These are phyloP conservation scores for Poeciliopsis turrubarensis DNA, from an alignment of 2,113 vertebrate species.

Conservation along the genomic window DNA sequence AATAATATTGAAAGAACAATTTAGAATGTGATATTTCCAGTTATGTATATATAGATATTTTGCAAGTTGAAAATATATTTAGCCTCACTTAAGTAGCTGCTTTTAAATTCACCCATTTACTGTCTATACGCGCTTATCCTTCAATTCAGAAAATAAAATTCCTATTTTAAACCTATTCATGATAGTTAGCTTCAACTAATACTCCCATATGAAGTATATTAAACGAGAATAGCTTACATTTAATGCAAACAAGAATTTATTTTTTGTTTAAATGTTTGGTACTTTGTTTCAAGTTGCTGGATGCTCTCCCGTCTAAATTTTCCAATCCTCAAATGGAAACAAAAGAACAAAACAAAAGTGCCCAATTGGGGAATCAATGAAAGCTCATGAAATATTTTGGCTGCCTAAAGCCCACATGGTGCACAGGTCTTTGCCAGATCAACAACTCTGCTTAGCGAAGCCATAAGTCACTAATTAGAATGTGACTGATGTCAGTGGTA, in stretches of 20 bases:
- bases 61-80: neutral
- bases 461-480: slow-evolving; percentile 53
- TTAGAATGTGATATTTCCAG: neutral
- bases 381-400: slow-evolving; percentile 28
- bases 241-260: no score
- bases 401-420: slow-evolving; percentile 30
- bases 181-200: no score
- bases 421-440: slow-evolving; percentile 26
- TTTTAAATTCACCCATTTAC: no score
- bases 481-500: slow-evolving; percentile 13
- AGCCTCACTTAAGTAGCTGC: no score
- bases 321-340: neutral
- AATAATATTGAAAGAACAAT: neutral
- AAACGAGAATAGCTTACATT: no score
- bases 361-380: slow-evolving; percentile 17
- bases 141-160: no score
- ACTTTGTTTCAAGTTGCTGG: no score
- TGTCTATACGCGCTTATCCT: no score
- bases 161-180: no score
- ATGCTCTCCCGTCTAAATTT: neutral
- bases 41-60: neutral
- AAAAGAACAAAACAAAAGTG: slow-evolving; percentile 6
- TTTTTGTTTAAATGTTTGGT: no score
- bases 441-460: slow-evolving; percentile 50
- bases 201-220: no score